Evolutionary conservation across 1,140 invertebrate genomes (phyloP).

Genomic region (Probaryconus sp.): DNA sequence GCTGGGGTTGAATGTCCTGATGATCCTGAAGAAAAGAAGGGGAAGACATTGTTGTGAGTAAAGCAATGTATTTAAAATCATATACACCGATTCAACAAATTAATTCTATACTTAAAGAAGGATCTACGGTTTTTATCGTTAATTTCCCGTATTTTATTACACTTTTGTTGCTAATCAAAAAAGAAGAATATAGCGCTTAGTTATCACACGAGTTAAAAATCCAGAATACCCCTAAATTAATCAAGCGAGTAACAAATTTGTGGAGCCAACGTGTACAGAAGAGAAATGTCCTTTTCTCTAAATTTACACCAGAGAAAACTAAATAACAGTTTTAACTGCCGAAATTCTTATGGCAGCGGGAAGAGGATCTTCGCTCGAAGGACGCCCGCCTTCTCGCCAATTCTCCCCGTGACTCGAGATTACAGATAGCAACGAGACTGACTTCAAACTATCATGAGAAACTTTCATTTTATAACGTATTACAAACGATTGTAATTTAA

Average conservation of each 20-base stretch:
- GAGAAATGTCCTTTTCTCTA: slow-evolving; percentile 47
- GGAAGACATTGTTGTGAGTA: background rate
- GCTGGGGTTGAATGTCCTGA: slow-evolving; percentile 53
- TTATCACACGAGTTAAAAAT: no score
- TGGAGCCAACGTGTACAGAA: slow-evolving; percentile 35
- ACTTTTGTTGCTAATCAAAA: no score
- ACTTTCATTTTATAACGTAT: slow-evolving; percentile 7
- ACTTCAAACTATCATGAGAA: slow-evolving; percentile 22
- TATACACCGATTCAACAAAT: no score
- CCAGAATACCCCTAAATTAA: no score
- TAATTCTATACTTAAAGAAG: no score
- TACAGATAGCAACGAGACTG: slow-evolving; percentile 42
- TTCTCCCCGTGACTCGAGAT: slow-evolving; percentile 59
- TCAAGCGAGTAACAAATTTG: slow-evolving; percentile 49
- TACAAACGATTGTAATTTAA: slow-evolving; percentile 15
- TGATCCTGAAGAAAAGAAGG: slow-evolving; percentile 55
- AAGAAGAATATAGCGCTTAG: no score
- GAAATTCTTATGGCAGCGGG: slow-evolving; percentile 61
- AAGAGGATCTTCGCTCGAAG: slow-evolving; percentile 65
- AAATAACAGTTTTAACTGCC: slow-evolving; percentile 53
- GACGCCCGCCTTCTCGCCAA: slow-evolving; percentile 55
- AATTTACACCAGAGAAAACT: slow-evolving; percentile 48
- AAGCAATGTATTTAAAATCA: no score
- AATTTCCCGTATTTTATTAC: no score
- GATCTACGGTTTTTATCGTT: no score